A percentile compares a stretch with the other conserved stretches of the same genome.
Conservation (phyloP, 2,888 invertebrate genomes). For the Laspeyria flexula region DNA sequence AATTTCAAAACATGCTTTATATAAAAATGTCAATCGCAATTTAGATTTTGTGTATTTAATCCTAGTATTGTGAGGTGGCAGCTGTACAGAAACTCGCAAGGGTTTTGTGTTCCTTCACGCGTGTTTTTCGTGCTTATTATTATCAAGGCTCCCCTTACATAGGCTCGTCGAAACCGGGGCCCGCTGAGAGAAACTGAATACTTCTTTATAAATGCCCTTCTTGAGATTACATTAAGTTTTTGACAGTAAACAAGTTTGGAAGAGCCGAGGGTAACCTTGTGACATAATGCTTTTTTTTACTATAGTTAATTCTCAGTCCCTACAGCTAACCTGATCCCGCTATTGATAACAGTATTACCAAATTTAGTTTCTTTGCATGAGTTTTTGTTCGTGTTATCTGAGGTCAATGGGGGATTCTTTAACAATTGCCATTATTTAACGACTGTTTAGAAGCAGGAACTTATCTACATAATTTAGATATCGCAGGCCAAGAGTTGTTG, state of each 20-base stretch:
- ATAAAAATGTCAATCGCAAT: constrained; percentile 63
- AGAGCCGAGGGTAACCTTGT: constrained; percentile 62
- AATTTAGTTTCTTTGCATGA: constrained; percentile 17
- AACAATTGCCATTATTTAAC: constrained; percentile 12
- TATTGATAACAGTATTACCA: constrained; percentile 40
- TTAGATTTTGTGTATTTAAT: constrained; percentile 73
- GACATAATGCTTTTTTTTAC: constrained; percentile 50
- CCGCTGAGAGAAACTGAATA: constrained; percentile 71
- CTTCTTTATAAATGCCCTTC: constrained; percentile 73
- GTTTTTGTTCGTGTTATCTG: constrained; percentile 22
- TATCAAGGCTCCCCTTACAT: constrained; percentile 75
- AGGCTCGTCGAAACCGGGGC: constrained; percentile 65
- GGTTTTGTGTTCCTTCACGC: constrained; percentile 76
- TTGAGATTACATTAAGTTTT: constrained; percentile 74
- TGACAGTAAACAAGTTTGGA: constrained; percentile 77
- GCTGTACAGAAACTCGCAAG: constrained; percentile 77
- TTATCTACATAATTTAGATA: background rate
- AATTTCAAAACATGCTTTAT: constrained; percentile 66
- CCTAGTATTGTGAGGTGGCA: constrained; percentile 77
- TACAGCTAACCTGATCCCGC: constrained; percentile 51
- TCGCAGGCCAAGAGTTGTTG: background rate
- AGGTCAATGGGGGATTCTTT: constrained; percentile 23
- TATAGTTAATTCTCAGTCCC: constrained; percentile 32
- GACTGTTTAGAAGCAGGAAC: constrained; percentile 12
- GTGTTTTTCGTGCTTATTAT: constrained; percentile 77